Evolutionary conservation across 2,113 vertebrate genomes (phyloP), one percentile per base, ranked within the genome.

Genomic region (Oncorhynchus tshawytscha): DNA sequence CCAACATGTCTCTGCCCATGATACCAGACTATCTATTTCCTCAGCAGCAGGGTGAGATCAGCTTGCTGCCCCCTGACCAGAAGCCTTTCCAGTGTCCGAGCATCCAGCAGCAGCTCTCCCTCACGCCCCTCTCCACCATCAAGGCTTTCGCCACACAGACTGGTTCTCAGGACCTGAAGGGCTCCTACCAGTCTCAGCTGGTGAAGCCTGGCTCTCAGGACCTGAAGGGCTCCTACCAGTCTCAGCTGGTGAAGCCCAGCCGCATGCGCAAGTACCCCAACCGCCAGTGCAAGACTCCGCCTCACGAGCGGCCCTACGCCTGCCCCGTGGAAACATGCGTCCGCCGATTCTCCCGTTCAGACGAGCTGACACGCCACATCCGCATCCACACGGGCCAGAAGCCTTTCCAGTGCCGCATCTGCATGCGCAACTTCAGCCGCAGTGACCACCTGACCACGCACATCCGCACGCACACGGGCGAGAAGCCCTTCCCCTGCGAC

Each of bases 341-440:
- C 78, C 94, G 97, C 0, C 92, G 97, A 72, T 99, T 99, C 91
- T 98, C 97, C 0, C 95, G 97, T 39, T 98, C 97, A 0, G 97
- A 99, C 0, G 97, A 99, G 88, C 93, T 99, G 68, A 99, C 97
- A 0, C 96, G 97, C 6, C 97, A 99, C 73, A 95, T 99, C 74
- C 96, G 97, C n/a, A 97, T 99, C 88, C 97, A 99, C 89, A 99
- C 97, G 0, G 97, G 97, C 81, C 97, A 99, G 91, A 98, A 99
- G 84, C 97, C 97, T 39, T 99, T 99, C 89, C 96, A 97, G 91
- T 99, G 97, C 81, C 96, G 97, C 74, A 97, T 99, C 86, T 99
- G 97, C 91, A 98, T 98, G 97, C 93, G 97, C 74, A 97, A 95
- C 92, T 99, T 99, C 92, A 99, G 97, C 92, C 95, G 97, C 79